Percentiles rank a stretch among this genome's conserved stretches.
phyloP scores from a whole-genome alignment of 53 echinoderm and acorn worm species.

The Antedon mediterranea region DNA sequence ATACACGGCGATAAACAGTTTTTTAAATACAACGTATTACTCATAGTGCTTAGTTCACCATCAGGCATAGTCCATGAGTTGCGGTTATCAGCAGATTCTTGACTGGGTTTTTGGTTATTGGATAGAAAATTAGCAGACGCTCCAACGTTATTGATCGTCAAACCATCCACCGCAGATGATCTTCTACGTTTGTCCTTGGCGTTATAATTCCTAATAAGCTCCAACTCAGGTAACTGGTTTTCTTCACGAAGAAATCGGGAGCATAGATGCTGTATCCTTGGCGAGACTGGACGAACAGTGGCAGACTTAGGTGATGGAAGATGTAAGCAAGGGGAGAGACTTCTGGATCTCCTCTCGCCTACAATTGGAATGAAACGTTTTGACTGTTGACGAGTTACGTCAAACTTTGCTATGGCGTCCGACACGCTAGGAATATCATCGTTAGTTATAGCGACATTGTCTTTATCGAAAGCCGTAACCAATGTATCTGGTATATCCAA shows the following conservation, averaged over 20 bases:
- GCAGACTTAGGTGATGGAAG: slow-evolving; percentile 16
- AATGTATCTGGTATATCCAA: not conserved
- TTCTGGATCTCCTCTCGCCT: not conserved
- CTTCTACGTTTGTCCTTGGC: not conserved
- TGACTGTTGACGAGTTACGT: not conserved
- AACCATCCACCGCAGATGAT: not conserved
- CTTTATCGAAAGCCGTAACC: not conserved
- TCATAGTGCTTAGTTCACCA: not conserved
- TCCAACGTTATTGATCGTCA: not conserved
- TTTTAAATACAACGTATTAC: not conserved
- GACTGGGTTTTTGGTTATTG: not conserved
- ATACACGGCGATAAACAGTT: slow-evolving; percentile 8
- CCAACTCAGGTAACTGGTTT: not conserved
- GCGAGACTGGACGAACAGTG: slow-evolving; percentile 78
- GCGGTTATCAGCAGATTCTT: not conserved
- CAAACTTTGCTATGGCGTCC: not conserved
- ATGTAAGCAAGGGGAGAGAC: not conserved
- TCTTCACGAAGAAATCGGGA: slow-evolving; percentile 43
- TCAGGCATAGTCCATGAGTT: not conserved
- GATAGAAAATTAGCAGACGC: not conserved
- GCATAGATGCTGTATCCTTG: slow-evolving; percentile 75
- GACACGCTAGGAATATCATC: not conserved
- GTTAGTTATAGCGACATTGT: not conserved
- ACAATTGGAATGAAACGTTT: not conserved
- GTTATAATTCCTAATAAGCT: not conserved